phyloP scores from a whole-genome alignment of 2,113 vertebrate species.

The Abramis brama region DNA sequence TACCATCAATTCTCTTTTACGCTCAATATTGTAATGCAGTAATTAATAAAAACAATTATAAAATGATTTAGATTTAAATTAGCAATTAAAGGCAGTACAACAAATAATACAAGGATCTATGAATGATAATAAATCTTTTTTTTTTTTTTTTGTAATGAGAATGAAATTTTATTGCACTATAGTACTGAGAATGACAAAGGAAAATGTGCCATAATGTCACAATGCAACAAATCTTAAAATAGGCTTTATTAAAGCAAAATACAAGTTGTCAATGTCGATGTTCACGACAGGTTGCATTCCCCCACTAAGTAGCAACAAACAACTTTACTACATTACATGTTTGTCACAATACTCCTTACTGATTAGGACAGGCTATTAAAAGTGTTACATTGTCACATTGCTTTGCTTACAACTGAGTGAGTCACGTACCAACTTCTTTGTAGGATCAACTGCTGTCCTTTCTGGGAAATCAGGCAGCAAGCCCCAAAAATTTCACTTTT shows the following conservation, averaged over 20 bases:
- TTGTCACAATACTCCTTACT: not conserved
- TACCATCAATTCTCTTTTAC: not conserved
- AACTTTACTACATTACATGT: not conserved
- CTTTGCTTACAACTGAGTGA: not conserved
- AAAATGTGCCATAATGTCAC: not conserved
- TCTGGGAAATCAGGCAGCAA: not conserved
- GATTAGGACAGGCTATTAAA: not conserved
- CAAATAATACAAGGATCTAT: not conserved
- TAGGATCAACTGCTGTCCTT: not conserved
- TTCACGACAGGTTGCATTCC: not conserved
- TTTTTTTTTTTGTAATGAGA: not conserved
- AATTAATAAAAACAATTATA: not conserved
- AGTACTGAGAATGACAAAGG: not conserved
- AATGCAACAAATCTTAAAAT: not conserved
- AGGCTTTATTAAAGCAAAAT: not conserved
- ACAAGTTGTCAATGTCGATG: not conserved
- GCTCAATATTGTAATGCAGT: not conserved
- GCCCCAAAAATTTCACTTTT: conserved; percentile 60
- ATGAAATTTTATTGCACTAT: not conserved
- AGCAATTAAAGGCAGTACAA: not conserved
- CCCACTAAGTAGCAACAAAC: not conserved
- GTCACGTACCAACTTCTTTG: not conserved
- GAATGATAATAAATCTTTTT: not conserved
- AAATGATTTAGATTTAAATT: not conserved
- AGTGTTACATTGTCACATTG: not conserved